phyloP scores from a whole-genome alignment of 2,113 vertebrate species.

The Pygoscelis antarcticus region DNA sequence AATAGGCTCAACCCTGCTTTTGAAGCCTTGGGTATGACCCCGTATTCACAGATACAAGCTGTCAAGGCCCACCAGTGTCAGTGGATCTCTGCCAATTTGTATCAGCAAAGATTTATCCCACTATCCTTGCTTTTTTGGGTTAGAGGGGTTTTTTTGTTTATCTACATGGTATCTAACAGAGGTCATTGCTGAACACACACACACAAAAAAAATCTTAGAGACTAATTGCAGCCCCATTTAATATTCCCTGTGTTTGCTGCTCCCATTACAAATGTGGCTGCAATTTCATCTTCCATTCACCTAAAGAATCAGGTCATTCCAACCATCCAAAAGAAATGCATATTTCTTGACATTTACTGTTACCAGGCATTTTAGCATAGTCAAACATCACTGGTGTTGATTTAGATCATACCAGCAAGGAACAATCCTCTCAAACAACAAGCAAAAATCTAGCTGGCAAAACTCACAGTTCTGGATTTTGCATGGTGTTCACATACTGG shows the following conservation, averaged over 20 bases:
- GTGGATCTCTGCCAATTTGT: neutral
- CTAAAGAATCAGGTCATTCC: neutral
- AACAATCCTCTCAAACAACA: neutral
- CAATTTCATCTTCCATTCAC: neutral
- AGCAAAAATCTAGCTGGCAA: neutral
- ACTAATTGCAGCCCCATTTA: neutral
- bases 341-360: neutral
- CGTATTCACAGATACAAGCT: neutral
- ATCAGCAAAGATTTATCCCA: neutral
- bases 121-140: neutral
- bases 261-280: neutral
- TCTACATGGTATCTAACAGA: neutral
- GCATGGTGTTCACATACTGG: neutral
- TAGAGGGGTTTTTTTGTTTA: neutral
- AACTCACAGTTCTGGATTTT: neutral
- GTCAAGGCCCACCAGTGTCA: neutral
- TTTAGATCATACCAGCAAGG: neutral
- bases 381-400: neutral
- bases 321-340: neutral
- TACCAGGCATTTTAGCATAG: neutral
- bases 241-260: neutral
- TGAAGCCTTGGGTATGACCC: neutral
- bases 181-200: accelerated
- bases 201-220: neutral
- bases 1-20: neutral